Evolutionary conservation across 2,888 invertebrate genomes (phyloP), one percentile per base, ranked within the genome.

Genomic region (Trissolcus japonicus): DNA sequence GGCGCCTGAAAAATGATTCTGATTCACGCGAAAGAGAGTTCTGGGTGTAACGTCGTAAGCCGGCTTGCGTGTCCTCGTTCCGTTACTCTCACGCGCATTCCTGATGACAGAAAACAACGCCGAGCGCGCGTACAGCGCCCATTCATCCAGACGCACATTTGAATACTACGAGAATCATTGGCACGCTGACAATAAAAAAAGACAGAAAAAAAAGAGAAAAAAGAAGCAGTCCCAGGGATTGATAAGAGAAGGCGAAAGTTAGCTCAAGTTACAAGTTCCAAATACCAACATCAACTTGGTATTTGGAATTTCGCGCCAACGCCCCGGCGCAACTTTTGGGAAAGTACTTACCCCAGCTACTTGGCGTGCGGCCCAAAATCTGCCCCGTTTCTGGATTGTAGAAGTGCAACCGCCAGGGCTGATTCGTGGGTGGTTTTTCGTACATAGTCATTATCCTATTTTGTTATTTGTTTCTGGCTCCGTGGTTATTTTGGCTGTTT

Each of bases 301-400:
- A 46, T 14, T 46, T 14, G 46, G 43, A 25, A 51, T 17, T 13
- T 51, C 17, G 19, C 51, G 51, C 51, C 51, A 51, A 51, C 51
- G 51, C 51, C 51, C 51, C 51, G 51, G 51, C 46, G 16, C 6
- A 2, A 16, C 2, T n/a, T 16, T 17, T 53, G 11, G 11, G 11
- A 9, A 35, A 11, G 7, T 35, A 11, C 92, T 91, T 90, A 92
- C 92, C 91, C 93, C 93, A 93, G 85, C 92, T 92, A 80, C 90
- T 86, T 55, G 90, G 91, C 55, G 92, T 92, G 82, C 93, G 90
- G 66, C 93, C 93, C 81, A 93, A 89, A 81, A 93, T 90, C 77
- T 91, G 91, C 51, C 91, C 90, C 51, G 91, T 91, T 76, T 92
- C 91, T 41, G 90, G 83, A 86, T 93, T 92, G 88, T 91, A 93